Conservation (phyloP, 2,797 vertebrate species). For the Rhinoraja longicauda region DNA sequence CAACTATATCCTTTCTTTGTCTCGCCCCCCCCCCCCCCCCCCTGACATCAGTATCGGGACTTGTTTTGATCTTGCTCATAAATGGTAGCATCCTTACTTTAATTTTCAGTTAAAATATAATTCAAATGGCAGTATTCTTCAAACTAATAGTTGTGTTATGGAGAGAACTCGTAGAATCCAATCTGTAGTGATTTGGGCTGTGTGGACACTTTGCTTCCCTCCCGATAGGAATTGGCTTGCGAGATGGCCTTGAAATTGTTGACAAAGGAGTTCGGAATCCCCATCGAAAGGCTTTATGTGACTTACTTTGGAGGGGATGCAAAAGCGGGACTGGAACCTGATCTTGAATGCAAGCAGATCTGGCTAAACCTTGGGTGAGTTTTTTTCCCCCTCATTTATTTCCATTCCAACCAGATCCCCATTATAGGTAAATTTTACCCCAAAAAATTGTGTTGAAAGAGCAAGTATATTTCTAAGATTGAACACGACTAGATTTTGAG, state of each 20-base stretch:
- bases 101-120: neutral
- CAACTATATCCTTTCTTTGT: too few species aligned
- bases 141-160: neutral
- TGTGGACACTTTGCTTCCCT: neutral
- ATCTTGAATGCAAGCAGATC: slow-evolving; percentile 92
- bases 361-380: slow-evolving; percentile 94
- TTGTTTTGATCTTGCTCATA: too few species aligned
- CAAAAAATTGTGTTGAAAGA: neutral
- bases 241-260: slow-evolving; percentile 88
- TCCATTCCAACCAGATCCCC: neutral
- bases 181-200: neutral
- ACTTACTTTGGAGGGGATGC: slow-evolving; percentile 89
- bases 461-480: neutral
- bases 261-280: slow-evolving; percentile 83
- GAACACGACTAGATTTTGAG: neutral
- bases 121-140: neutral
- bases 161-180: neutral
- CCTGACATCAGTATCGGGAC: too few species aligned
- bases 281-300: slow-evolving; percentile 84
- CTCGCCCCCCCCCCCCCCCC: too few species aligned
- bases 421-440: neutral
- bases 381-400: neutral
- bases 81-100: too few species aligned
- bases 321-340: slow-evolving; percentile 81
- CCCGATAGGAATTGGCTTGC: slow-evolving; percentile 82